Base-by-base conservation (phyloP, 2,888 invertebrate species). In the Trissonchulus latispiculum region DNA sequence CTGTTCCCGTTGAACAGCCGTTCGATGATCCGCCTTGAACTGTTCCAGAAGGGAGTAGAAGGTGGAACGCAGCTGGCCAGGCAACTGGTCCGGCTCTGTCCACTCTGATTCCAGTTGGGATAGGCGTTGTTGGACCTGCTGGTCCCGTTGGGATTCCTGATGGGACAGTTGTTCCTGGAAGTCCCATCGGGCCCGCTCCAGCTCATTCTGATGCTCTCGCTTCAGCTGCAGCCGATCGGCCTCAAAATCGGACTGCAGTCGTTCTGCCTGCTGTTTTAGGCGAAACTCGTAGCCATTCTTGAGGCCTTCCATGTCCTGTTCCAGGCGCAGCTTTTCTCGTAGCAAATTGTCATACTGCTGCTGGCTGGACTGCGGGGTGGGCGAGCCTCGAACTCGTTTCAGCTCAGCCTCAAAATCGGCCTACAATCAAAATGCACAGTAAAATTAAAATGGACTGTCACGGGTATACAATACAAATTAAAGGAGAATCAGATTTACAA, bases 341-440 rank as follows among this genome's bases (percentile, higher is more conserved):
- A 32, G 66, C 66, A 64, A 8, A 29, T 8, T 64, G 8, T 8
- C 66, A 23, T 48, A 48, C 23, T 48, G 8, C 48, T 48, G 48
- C 23, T 48, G 48, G 48, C 8, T 23, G 48, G 8, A 8, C 23
- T 8, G 23, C 48, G 48, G 48, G 23, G 8, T 48, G 48, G 8
- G 8, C 48, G 48, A 8, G 8, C 48, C 48, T 23, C 48, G 48
- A 2, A 70, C 64, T 1, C 70, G 70, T 64, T 73, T 73, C 48
- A 73, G 59, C 36, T 73, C 73, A 18, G 48, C 33, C 31, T 73
- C 73, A 36, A 69, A 73, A 18, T 73, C 73, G 1, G 37, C 28
- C 73, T 73, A 35, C 2, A 71, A 28, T 23, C 18, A 68, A 32
- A 33, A 15, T 37, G n/a, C 15, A 59, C 59, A n/a, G n/a, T n/a